These are phyloP conservation scores for Camelus dromedarius DNA, from an alignment of 2,113 vertebrate species.

Conservation along the genomic window DNA sequence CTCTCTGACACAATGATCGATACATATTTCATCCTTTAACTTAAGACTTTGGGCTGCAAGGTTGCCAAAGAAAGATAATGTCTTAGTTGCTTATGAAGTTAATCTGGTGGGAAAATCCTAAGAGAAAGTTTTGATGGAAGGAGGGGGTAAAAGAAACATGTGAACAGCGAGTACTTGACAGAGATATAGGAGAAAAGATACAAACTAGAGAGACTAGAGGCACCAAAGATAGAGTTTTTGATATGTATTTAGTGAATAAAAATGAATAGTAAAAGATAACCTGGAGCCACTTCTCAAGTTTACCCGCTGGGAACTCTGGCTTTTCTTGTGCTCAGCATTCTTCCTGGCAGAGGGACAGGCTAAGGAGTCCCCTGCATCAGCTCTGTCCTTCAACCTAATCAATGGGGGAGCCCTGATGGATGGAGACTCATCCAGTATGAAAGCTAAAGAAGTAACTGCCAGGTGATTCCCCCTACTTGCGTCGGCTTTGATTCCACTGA, in stretches of 20 bases:
- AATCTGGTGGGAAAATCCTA: not conserved
- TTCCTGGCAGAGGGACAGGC: slow-evolving; percentile 55
- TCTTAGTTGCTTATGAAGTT: slow-evolving; percentile 27
- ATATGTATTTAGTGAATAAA: slow-evolving; percentile 63
- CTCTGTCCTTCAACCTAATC: slow-evolving; percentile 54
- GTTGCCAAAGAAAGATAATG: not conserved
- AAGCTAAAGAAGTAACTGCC: slow-evolving; percentile 66
- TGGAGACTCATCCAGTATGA: slow-evolving; percentile 49
- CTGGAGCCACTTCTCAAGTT: slow-evolving; percentile 56
- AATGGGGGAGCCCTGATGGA: slow-evolving; percentile 63
- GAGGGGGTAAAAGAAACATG: not conserved
- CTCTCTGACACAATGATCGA: not conserved
- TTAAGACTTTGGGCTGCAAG: slow-evolving; percentile 41
- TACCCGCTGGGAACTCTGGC: slow-evolving; percentile 26
- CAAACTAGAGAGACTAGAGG: slow-evolving; percentile 12
- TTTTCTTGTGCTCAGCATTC: slow-evolving; percentile 48
- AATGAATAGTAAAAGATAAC: slow-evolving; percentile 69
- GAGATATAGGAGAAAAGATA: slow-evolving; percentile 20
- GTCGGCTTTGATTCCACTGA: slow-evolving; percentile 63
- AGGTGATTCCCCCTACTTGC: slow-evolving; percentile 11
- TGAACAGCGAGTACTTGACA: not conserved
- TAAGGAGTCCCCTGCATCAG: slow-evolving; percentile 21
- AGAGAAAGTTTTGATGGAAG: not conserved
- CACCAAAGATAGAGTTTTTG: slow-evolving; percentile 9
- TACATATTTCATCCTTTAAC: slow-evolving; percentile 10